Evolutionary conservation across 2,888 invertebrate species (phyloP), one percentile per base, ranked within the genome.

Genomic region (Spodoptera picta): DNA sequence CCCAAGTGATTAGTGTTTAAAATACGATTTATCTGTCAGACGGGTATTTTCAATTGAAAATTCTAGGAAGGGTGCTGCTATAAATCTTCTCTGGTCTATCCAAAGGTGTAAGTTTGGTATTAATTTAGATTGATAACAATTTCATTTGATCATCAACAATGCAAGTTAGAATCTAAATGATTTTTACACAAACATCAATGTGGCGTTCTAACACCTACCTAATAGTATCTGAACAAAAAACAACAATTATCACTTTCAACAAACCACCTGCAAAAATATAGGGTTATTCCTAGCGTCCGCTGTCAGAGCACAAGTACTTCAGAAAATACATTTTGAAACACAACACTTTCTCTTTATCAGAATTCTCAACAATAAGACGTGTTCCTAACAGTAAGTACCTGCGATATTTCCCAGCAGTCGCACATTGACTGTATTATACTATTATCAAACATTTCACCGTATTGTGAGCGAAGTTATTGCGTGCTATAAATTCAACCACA

Each of bases 41-140:
- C 67, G 50, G 58, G 46, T 57, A 69, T 69, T 69, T 66, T 73
- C 57, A 69, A 73, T 69, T 73, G 68, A 57, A 68, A 57, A 50
- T 53, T 66, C 52, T 49, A 53, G 23, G 24, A 46, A 65, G 57
- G 67, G 67, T 73, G 11, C 57, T 46, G 43, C 36, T 36, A 69
- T 68, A 68, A 68, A 73, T 68, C 48, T 68, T 53, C 56, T 49
- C 56, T 50, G 71, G 50, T 65, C 65, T 54, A 65, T 54, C 19
- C 19, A 19, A 19, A 19, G 19, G 19, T 19, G 2, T 19, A 2
- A 19, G 0, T 19, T 19, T 19, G 19, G 19, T 19, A 19, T 19
- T 19, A 19, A 2, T 19, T 19, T 19, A 19, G 1, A 19, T 19
- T 19, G 19, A 19, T 19, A 19, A 19, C 19, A 19, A 2, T 19